Evolutionary conservation across 2,113 vertebrate species (phyloP).

Genomic region (Onychorhynchus coronatus): DNA sequence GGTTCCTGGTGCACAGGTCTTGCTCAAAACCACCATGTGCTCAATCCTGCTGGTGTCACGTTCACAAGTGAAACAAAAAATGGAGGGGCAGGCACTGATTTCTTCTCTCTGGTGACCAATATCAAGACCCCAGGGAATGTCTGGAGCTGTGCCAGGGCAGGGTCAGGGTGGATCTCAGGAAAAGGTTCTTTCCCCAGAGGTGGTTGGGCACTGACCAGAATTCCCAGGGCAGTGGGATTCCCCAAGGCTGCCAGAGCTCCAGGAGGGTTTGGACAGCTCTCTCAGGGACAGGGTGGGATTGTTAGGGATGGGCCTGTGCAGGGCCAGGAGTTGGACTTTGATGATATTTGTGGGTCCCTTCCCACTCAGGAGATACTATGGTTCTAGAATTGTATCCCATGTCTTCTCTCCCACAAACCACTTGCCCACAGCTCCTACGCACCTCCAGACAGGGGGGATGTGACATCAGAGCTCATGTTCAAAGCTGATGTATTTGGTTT

Average conservation of each 20-base stretch:
- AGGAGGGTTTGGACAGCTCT: not conserved
- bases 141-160: not conserved
- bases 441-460: not conserved
- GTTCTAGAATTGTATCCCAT: not conserved
- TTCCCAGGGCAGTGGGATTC: not conserved
- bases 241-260: not conserved
- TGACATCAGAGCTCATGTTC: not conserved
- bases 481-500: not conserved
- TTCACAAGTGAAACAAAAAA: not conserved
- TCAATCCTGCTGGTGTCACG: not conserved
- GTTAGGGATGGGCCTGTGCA: not conserved
- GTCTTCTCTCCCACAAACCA: not conserved
- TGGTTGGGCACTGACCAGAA: not conserved
- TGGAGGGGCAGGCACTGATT: not conserved
- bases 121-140: not conserved
- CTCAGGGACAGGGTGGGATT: not conserved
- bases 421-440: rapidly evolving
- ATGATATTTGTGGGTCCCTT: not conserved
- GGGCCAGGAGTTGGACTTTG: not conserved
- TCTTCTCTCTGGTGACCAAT: not conserved
- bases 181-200: not conserved
- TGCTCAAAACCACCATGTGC: not conserved
- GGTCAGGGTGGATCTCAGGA: not conserved
- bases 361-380: not conserved
- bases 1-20: not conserved